A percentile compares a stretch with the other conserved stretches of the same genome.
These are phyloP conservation scores for Phylloscopus collybita DNA, from an alignment of 2,797 vertebrate species.

Conservation along the genomic window DNA sequence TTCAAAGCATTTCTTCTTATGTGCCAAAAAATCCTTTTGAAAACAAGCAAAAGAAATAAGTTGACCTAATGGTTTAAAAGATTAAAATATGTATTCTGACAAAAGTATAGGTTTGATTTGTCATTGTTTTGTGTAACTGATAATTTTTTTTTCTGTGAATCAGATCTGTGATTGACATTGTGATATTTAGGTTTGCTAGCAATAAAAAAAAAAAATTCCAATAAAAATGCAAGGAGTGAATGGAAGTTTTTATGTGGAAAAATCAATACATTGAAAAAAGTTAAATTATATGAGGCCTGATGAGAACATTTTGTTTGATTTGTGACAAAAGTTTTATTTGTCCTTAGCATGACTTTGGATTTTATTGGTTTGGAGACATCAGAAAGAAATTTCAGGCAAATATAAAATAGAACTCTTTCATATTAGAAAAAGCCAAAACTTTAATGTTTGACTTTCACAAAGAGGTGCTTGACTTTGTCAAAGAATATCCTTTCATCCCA, in stretches of 20 bases:
- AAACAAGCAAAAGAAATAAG: background rate
- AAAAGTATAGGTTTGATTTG: background rate
- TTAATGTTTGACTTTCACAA: background rate
- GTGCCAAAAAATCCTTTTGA: background rate
- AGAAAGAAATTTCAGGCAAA: background rate
- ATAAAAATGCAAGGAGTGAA: background rate
- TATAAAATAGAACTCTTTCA: background rate
- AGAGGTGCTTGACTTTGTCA: background rate
- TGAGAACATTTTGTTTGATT: background rate
- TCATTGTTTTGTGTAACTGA: background rate
- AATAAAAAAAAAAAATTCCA: background rate
- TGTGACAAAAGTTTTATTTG: background rate
- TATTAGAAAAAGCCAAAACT: background rate
- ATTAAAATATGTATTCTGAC: background rate
- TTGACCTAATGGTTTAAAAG: background rate
- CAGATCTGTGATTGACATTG: background rate
- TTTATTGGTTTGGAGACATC: background rate
- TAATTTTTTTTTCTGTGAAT: background rate
- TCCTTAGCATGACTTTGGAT: background rate
- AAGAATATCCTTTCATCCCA: background rate
- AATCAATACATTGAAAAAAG: background rate
- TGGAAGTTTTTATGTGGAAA: background rate
- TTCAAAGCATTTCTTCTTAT: background rate
- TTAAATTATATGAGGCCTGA: background rate
- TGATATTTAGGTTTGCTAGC: background rate